Base-by-base conservation (phyloP, 2,113 vertebrate genomes). In the Pelodiscus sinensis region DNA sequence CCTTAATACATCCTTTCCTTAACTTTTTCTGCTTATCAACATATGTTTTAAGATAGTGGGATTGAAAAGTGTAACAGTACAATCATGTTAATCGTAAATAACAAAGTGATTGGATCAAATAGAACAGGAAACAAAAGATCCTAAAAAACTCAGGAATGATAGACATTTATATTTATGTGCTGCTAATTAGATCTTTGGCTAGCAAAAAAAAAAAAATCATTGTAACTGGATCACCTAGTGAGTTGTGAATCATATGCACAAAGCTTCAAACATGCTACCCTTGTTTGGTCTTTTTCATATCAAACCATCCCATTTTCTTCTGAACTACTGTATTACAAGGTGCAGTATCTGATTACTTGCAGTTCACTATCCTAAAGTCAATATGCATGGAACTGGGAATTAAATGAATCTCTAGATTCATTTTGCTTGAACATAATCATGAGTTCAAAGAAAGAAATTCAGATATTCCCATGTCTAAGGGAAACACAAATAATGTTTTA, bases 341-440 rank as follows among this genome's bases (percentile, higher is more conserved):
- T 96, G 58, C 19, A 35, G 82, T 92, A 15, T 95, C 88, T 97
- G 97, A 97, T 97, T 97, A 97, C 88, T 82, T 86, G 38, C 91
- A 85, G 86, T 93, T 80, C 89, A 95, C 86, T 85, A 35, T 88
- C 82, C 86, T 90, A 92, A 95, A 94, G 57, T 94, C 96, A 97
- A 35, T 91, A 62, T 22, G 10, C 52, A 71, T 93, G 51, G 79
- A 97, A 87, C 93, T 82, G 13, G 71, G 29, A 97, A 92, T 57
- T 96, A 95, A 89, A 78, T 0, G 50, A 95, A 91, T 85, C 80
- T 56, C 54, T 92, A 87, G 27, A 58, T 56, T 93, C 79, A 80
- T 97, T 96, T 97, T 82, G 27, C 90, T n/a, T 96, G 44, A 94
- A 88, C 50, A 83, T 81, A 87, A 96, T 94, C 77, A 95, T 93